Percentiles rank a stretch among this genome's conserved stretches.
Evolutionary conservation across 2,888 invertebrate genomes (phyloP).

Genomic region (Calliopum simillimum): DNA sequence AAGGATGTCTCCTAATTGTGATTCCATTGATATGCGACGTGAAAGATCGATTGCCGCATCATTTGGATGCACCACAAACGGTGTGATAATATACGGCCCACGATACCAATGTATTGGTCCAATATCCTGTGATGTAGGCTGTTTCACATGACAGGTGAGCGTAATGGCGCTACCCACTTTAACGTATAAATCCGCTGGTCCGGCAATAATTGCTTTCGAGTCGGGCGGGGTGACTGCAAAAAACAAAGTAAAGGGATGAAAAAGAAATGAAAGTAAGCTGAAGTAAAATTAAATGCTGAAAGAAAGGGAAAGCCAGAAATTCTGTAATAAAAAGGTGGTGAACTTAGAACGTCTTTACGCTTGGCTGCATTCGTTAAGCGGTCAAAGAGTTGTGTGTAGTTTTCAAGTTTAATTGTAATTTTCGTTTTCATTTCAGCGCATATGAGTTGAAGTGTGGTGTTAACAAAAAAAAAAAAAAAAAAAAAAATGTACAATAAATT

Average conservation of each 20-base stretch:
- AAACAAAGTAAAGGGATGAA: slow-evolving; percentile 39
- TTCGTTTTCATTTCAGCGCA: too few species aligned
- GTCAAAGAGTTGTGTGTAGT: too few species aligned
- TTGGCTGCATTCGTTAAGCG: too few species aligned
- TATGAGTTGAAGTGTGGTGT: too few species aligned
- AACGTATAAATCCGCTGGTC: slow-evolving; percentile 77
- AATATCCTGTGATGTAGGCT: slow-evolving; percentile 74
- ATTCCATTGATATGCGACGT: slow-evolving; percentile 66
- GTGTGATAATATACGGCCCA: slow-evolving; percentile 68
- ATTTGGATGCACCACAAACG: slow-evolving; percentile 64
- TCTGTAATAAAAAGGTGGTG: not conserved
- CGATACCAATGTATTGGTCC: slow-evolving; percentile 80
- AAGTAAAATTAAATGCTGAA: slow-evolving; percentile 3
- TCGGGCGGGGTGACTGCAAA: slow-evolving; percentile 69
- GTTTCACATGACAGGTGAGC: slow-evolving; percentile 78
- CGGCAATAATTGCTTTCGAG: slow-evolving; percentile 77
- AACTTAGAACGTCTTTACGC: too few species aligned
- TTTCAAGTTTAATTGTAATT: too few species aligned
- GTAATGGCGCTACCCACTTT: slow-evolving; percentile 81
- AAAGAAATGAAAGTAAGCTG: slow-evolving; percentile 17
- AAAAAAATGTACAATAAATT: too few species aligned
- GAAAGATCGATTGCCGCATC: slow-evolving; percentile 64
- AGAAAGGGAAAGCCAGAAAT: not conserved
- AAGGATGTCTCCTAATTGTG: slow-evolving; percentile 73
- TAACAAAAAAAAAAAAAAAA: too few species aligned